Percentiles rank a stretch among this genome's conserved stretches.
Evolutionary conservation across 2,113 vertebrate species (phyloP).

Genomic region (Phasianus colchicus): DNA sequence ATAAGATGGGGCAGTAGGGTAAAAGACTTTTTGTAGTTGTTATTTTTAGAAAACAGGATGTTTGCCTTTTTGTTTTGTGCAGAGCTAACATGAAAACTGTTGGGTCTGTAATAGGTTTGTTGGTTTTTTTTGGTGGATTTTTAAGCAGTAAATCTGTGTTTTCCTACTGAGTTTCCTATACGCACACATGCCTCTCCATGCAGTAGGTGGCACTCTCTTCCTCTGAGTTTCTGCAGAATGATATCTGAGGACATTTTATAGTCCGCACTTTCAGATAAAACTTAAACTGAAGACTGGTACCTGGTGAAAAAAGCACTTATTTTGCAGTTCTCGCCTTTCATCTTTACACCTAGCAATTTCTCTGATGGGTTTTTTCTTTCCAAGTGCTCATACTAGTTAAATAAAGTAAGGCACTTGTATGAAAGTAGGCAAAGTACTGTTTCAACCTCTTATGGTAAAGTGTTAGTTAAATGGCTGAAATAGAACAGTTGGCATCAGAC

Average conservation of each 20-base stretch:
- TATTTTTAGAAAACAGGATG: not conserved
- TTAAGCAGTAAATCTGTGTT: not conserved
- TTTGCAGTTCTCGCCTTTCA: not conserved
- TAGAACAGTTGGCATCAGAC: not conserved
- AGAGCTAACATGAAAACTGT: not conserved
- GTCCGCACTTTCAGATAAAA: not conserved
- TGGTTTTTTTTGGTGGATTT: not conserved
- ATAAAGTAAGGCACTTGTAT: not conserved
- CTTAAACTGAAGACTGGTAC: not conserved
- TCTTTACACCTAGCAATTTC: not conserved
- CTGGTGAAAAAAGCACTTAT: not conserved
- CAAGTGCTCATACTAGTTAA: not conserved
- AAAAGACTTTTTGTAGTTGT: not conserved
- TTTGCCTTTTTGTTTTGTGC: not conserved
- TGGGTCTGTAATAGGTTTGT: not conserved
- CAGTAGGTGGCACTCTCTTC: constrained; percentile 50
- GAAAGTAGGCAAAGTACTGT: not conserved
- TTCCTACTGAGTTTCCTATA: not conserved
- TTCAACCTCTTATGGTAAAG: not conserved
- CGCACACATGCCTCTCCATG: not conserved
- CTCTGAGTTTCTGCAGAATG: not conserved
- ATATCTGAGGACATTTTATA: not conserved
- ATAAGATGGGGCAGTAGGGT: not conserved
- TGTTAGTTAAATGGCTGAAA: not conserved
- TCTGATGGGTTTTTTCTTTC: not conserved